phyloP scores from a whole-genome alignment of 2,797 vertebrate genomes.

The Trichosurus vulpecula region DNA sequence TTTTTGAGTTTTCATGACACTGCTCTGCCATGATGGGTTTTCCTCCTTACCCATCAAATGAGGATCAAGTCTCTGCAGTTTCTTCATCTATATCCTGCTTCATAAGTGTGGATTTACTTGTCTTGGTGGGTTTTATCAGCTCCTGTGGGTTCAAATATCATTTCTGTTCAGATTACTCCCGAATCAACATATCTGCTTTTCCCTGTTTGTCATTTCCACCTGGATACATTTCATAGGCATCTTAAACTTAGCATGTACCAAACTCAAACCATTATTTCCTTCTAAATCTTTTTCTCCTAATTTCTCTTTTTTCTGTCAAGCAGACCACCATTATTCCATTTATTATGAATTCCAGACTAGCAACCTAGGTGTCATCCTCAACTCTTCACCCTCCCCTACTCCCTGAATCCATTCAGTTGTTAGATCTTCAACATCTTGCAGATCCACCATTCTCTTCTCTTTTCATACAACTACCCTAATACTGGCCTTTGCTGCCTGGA shows the following conservation, averaged over 20 bases:
- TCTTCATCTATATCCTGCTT: background rate
- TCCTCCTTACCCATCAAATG: background rate
- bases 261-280: background rate
- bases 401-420: no score
- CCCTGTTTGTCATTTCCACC: background rate
- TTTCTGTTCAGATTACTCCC: background rate
- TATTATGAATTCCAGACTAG: background rate
- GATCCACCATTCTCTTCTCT: background rate
- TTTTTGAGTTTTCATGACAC: background rate
- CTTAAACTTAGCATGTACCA: background rate
- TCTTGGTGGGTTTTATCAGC: background rate
- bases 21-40: background rate
- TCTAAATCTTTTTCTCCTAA: background rate
- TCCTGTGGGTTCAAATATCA: background rate
- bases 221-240: background rate
- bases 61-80: background rate
- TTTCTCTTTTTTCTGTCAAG: background rate
- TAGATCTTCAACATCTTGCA: background rate
- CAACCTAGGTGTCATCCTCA: background rate
- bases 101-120: background rate
- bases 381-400: background rate
- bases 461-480: background rate
- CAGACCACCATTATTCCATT: background rate
- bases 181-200: background rate
- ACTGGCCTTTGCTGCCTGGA: background rate